A percentile compares a stretch with the other conserved stretches of the same genome.
Conservation (phyloP, 2,113 vertebrate genomes). For the Azemiops feae region DNA sequence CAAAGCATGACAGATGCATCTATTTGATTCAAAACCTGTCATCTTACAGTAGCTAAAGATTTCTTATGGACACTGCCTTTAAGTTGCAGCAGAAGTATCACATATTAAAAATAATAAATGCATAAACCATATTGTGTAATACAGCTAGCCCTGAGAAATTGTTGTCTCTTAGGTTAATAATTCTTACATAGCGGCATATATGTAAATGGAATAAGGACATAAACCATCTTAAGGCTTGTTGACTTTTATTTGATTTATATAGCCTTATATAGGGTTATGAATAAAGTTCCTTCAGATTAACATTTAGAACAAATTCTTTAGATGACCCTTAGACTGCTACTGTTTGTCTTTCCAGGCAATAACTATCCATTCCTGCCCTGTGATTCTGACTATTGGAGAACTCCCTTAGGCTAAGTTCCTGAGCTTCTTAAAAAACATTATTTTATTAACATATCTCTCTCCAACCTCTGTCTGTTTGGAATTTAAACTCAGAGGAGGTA, state of each 20-base stretch:
- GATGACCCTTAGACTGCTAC: background rate
- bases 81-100: background rate
- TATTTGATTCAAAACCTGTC: constrained; percentile 21
- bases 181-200: background rate
- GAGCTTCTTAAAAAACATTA: background rate
- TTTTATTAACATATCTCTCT: background rate
- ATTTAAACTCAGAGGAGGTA: background rate
- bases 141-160: background rate
- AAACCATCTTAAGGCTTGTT: background rate
- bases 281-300: background rate
- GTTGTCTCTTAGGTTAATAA: background rate
- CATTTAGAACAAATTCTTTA: background rate
- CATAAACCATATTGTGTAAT: background rate
- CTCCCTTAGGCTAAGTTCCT: background rate
- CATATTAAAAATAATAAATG: background rate
- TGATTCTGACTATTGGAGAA: background rate
- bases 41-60: constrained; percentile 6
- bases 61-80: background rate
- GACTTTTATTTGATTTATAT: background rate
- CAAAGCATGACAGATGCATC: background rate
- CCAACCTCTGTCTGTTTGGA: background rate
- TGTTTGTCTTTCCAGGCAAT: background rate
- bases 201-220: background rate
- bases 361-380: background rate
- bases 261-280: background rate